Evolutionary conservation across 2,888 invertebrate genomes (phyloP).

Genomic region (Arrhopalites spinosus): DNA sequence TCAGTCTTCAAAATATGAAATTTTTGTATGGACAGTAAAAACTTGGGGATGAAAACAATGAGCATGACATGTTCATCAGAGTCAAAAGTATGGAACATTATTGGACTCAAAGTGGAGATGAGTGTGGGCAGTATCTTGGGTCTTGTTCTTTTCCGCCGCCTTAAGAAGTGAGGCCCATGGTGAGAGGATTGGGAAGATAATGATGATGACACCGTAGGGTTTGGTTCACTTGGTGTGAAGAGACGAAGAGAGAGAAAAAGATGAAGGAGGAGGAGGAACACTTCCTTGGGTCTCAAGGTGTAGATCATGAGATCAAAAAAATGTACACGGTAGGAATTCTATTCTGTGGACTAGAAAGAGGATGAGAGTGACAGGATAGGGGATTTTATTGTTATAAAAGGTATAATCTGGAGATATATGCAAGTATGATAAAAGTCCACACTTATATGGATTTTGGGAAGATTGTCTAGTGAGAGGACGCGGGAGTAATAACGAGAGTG

Average conservation of each 20-base stretch:
- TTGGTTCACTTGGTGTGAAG: not conserved
- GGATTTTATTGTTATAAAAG: not conserved
- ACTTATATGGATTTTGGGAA: too few relatives aligned
- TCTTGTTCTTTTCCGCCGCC: too few relatives aligned
- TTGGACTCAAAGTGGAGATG: too few relatives aligned
- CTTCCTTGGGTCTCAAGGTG: not conserved
- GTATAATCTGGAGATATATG: not conserved
- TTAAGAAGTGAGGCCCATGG: too few relatives aligned
- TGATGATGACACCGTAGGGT: not conserved
- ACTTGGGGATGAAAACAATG: too few relatives aligned
- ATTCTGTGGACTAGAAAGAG: not conserved
- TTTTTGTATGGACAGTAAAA: not conserved
- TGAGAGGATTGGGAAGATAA: not conserved
- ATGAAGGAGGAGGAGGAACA: not conserved
- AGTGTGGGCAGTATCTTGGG: too few relatives aligned
- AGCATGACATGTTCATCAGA: too few relatives aligned
- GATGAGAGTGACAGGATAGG: not conserved
- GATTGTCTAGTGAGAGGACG: not conserved
- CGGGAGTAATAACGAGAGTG: slow-evolving; percentile 7
- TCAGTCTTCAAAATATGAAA: not conserved
- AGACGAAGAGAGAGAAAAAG: not conserved
- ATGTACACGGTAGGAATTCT: not conserved
- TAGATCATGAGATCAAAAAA: slow-evolving; percentile 15
- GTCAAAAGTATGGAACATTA: too few relatives aligned
- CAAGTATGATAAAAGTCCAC: too few relatives aligned